Evolutionary conservation across 2,113 vertebrate genomes (phyloP).

Genomic region (Rousettus leschenaultii): DNA sequence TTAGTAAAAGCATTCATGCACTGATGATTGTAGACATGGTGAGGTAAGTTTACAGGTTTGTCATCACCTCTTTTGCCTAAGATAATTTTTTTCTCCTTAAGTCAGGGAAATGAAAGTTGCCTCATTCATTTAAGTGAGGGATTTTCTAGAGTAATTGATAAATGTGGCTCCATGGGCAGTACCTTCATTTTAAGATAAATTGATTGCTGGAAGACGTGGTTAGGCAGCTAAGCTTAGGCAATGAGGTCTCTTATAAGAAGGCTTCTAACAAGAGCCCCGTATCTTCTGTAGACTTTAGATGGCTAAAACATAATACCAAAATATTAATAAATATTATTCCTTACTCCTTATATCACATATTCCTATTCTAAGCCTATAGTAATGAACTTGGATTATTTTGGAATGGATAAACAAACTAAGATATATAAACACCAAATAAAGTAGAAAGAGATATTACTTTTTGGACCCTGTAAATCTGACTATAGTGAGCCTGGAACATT

Average conservation of each 20-base stretch:
- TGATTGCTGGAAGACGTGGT: background rate
- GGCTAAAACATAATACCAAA: background rate
- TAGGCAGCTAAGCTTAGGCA: background rate
- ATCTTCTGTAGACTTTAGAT: background rate
- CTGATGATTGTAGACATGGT: background rate
- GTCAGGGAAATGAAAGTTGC: conserved; percentile 5
- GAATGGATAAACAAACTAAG: background rate
- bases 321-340: background rate
- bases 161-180: background rate
- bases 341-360: background rate
- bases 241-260: background rate
- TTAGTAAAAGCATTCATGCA: background rate
- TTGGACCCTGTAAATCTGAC: background rate
- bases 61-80: background rate
- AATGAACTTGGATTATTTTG: background rate
- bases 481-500: background rate
- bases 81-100: background rate
- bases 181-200: background rate
- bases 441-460: background rate
- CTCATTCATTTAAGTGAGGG: conserved; percentile 10
- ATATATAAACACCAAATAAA: background rate
- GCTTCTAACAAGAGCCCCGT: background rate
- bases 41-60: background rate
- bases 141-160: background rate
- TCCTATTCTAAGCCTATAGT: background rate